Conservation (phyloP, 2,888 invertebrate species). For the Parelbella ahira region DNA sequence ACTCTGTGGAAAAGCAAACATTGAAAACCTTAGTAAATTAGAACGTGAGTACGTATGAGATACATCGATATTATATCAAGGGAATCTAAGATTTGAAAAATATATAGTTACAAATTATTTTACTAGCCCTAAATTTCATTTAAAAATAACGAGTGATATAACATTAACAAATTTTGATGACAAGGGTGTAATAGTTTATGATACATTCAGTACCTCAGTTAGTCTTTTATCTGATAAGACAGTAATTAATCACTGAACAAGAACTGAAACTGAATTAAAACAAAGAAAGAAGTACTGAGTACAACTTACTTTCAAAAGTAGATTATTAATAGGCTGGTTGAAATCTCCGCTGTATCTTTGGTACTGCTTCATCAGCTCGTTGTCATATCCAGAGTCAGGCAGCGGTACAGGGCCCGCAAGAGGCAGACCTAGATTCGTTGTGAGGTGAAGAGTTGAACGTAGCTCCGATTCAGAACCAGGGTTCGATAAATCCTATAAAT, state of each 20-base stretch:
- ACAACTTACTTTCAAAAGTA: slow-evolving; percentile 71
- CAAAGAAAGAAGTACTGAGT: no score
- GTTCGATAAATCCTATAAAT: slow-evolving; percentile 80
- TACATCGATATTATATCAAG: no score
- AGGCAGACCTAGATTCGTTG: slow-evolving; percentile 82
- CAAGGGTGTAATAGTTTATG: no score
- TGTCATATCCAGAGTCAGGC: slow-evolving; percentile 83
- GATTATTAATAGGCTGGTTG: slow-evolving; percentile 82
- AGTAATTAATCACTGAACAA: no score
- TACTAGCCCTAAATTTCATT: no score
- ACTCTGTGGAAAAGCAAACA: background rate
- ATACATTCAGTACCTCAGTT: no score
- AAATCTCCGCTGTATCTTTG: slow-evolving; percentile 87
- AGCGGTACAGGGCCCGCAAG: slow-evolving; percentile 89
- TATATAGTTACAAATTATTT: no score
- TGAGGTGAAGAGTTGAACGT: slow-evolving; percentile 60
- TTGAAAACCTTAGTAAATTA: slow-evolving; percentile 1
- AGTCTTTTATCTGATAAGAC: no score
- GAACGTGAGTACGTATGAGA: background rate
- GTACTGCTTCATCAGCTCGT: slow-evolving; percentile 67
- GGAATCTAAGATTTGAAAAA: no score
- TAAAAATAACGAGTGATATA: no score
- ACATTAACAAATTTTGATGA: no score
- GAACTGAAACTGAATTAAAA: no score
- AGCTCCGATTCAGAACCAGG: slow-evolving; percentile 79